Conservation (phyloP, 2,113 vertebrate genomes). For the Vidua chalybeata region DNA sequence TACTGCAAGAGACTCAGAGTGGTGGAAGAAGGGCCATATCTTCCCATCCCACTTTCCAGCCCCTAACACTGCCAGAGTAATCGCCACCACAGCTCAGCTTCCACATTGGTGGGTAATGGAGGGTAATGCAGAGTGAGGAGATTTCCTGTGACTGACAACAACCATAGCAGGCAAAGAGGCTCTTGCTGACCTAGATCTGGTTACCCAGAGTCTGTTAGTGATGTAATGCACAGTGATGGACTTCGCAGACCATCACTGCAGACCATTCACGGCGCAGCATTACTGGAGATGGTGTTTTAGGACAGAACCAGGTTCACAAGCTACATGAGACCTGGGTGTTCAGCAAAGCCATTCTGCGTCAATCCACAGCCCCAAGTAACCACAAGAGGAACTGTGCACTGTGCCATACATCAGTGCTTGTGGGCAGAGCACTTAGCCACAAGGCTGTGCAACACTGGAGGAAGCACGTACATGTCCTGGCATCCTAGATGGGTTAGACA, state of each 20-base stretch:
- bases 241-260: not conserved
- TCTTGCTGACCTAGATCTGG: not conserved
- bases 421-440: not conserved
- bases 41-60: not conserved
- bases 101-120: not conserved
- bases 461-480: not conserved
- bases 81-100: not conserved
- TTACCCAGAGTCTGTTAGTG: fast-evolving
- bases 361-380: not conserved
- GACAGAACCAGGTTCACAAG: not conserved
- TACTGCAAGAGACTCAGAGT: not conserved
- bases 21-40: not conserved
- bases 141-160: not conserved
- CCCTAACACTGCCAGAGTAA: not conserved
- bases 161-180: not conserved
- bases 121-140: not conserved
- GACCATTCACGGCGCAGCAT: fast-evolving
- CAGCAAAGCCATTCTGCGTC: not conserved
- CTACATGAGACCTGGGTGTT: not conserved
- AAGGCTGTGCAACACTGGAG: not conserved
- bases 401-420: not conserved
- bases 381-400: not conserved
- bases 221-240: not conserved
- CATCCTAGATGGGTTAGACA: not conserved
- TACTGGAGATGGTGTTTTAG: not conserved